phyloP scores from a whole-genome alignment of 2,888 invertebrate genomes.

The Eristalis tenax region DNA sequence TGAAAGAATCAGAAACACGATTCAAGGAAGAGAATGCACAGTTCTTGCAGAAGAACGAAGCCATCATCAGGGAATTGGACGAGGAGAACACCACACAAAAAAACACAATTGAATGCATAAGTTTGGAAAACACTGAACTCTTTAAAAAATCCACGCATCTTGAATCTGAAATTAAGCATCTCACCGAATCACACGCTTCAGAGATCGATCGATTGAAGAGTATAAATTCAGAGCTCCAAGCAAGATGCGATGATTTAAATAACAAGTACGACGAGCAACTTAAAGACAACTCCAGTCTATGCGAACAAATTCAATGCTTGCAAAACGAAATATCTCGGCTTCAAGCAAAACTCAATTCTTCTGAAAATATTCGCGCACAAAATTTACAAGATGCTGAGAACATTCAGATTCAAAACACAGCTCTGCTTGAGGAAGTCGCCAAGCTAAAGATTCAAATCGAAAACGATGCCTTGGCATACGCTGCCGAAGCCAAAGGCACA shows the following conservation, averaged over 20 bases:
- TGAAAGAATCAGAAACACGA: slow-evolving; percentile 79
- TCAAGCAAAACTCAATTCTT: slow-evolving; percentile 73
- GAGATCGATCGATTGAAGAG: slow-evolving; percentile 74
- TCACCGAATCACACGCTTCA: slow-evolving; percentile 75
- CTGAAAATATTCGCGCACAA: slow-evolving; percentile 74
- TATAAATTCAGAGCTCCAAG: slow-evolving; percentile 64
- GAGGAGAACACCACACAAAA: slow-evolving; percentile 76
- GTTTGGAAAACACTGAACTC: slow-evolving; percentile 73
- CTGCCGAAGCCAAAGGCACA: slow-evolving; percentile 77
- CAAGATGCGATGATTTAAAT: slow-evolving; percentile 65
- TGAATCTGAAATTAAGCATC: slow-evolving; percentile 74
- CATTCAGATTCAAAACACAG: slow-evolving; percentile 76
- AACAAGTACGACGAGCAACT: slow-evolving; percentile 73
- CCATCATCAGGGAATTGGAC: slow-evolving; percentile 76
- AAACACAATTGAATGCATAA: slow-evolving; percentile 75
- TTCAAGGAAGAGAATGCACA: slow-evolving; percentile 76
- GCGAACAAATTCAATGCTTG: slow-evolving; percentile 72
- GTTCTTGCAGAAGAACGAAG: slow-evolving; percentile 76
- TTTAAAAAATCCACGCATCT: slow-evolving; percentile 73
- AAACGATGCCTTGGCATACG: slow-evolving; percentile 78
- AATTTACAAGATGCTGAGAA: slow-evolving; percentile 76
- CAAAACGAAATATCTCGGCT: slow-evolving; percentile 75
- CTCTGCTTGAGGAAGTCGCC: slow-evolving; percentile 75
- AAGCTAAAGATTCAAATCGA: slow-evolving; percentile 78
- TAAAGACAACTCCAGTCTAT: slow-evolving; percentile 68